Percentiles rank a stretch among this genome's conserved stretches.
phyloP scores from a whole-genome alignment of 1,140 invertebrate species.

The Pectinophora gossypiella region DNA sequence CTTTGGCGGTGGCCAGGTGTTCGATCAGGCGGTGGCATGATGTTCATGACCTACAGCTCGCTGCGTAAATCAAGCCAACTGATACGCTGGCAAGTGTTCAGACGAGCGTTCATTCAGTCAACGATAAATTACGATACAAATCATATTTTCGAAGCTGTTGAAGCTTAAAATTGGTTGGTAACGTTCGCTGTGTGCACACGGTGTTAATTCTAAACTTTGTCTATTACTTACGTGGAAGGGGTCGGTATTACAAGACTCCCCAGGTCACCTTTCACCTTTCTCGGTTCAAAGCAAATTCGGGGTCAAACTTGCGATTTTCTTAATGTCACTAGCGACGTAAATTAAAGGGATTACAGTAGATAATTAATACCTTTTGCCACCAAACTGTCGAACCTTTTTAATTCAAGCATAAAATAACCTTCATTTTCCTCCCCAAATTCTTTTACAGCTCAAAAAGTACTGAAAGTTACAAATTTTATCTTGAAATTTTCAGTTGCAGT shows the following conservation, averaged over 20 bases:
- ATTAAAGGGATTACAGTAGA: too few relatives aligned
- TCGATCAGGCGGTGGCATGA: slow-evolving; percentile 9
- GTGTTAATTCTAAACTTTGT: too few relatives aligned
- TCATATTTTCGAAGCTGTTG: background rate
- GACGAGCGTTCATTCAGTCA: slow-evolving; percentile 50
- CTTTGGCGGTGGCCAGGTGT: slow-evolving; percentile 25
- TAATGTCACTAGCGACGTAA: background rate
- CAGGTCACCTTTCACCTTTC: background rate
- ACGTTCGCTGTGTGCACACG: background rate
- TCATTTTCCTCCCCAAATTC: background rate
- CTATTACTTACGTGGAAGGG: background rate
- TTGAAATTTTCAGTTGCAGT: too few relatives aligned
- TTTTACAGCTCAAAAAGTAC: too few relatives aligned
- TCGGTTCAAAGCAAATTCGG: background rate
- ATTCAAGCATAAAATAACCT: background rate
- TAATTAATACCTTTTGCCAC: too few relatives aligned
- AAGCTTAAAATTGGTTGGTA: background rate
- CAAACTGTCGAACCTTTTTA: too few relatives aligned
- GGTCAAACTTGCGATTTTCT: background rate
- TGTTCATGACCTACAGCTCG: slow-evolving; percentile 56
- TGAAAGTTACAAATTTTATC: too few relatives aligned
- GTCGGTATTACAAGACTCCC: background rate
- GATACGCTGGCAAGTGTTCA: slow-evolving; percentile 55
- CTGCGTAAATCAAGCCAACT: slow-evolving; percentile 33
- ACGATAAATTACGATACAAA: too few relatives aligned